A percentile compares a stretch with the other conserved stretches of the same genome.
These are phyloP conservation scores for Mizuhopecten yessoensis DNA, from an alignment of 1,140 invertebrate genomes.

Conservation along the genomic window DNA sequence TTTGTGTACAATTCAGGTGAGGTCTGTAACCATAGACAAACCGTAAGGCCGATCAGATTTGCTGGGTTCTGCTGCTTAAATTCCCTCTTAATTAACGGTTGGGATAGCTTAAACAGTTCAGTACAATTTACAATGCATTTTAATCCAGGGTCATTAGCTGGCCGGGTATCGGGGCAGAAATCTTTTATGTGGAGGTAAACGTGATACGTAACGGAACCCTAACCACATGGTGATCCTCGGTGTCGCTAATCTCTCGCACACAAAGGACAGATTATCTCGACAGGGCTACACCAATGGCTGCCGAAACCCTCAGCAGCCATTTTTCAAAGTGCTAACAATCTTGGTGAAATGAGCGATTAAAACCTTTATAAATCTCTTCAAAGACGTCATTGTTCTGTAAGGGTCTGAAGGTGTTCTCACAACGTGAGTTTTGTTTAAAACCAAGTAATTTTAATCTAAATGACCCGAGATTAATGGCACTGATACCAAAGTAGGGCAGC, in stretches of 20 bases:
- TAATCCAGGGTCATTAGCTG: slow-evolving; percentile 4
- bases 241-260: neutral
- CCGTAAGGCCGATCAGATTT: slow-evolving; percentile 10
- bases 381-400: slow-evolving; percentile 3
- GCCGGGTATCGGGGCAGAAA: neutral
- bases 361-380: slow-evolving; percentile 21
- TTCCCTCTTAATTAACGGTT: slow-evolving; percentile 7
- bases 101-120: slow-evolving; percentile 5
- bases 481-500: neutral
- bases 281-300: neutral
- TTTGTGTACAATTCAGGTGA: slow-evolving; percentile 16
- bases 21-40: neutral
- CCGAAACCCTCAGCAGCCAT: neutral
- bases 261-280: slow-evolving; percentile 15
- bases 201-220: neutral
- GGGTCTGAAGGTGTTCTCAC: neutral
- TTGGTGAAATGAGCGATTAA: slow-evolving; percentile 16
- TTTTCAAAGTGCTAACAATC: neutral
- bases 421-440: slow-evolving; percentile 26
- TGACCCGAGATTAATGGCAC: neutral
- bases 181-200: neutral
- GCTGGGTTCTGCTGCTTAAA: neutral
- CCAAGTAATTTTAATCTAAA: neutral
- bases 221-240: neutral
- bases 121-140: neutral